Conservation (phyloP, 2,113 vertebrate species). For the human (Homo sapiens) region DNA sequence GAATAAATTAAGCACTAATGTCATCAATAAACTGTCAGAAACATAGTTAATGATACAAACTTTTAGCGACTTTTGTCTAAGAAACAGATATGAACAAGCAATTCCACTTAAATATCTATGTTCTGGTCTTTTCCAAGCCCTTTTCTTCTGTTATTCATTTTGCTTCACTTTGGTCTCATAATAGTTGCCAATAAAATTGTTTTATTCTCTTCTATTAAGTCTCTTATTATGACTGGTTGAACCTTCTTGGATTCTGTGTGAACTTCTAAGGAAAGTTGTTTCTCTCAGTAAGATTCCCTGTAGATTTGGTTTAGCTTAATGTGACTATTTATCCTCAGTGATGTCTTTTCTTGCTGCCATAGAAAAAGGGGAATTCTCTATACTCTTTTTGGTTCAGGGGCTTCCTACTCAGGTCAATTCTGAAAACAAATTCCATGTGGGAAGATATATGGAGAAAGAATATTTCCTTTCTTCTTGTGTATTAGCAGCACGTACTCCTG, state of each 20-base stretch:
- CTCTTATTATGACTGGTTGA: neutral
- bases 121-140: neutral
- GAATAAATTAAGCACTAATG: neutral
- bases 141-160: neutral
- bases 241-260: neutral
- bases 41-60: neutral
- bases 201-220: neutral
- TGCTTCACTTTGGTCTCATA: neutral
- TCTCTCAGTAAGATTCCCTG: neutral
- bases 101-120: neutral
- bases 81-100: neutral
- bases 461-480: neutral
- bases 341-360: neutral
- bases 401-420: neutral
- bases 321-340: neutral
- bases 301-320: neutral
- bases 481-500: rapidly evolving
- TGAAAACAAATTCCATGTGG: neutral
- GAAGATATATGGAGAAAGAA: neutral
- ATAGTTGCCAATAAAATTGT: neutral
- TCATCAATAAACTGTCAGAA: neutral
- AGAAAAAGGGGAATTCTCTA: neutral
- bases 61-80: neutral
- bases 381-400: rapidly evolving
- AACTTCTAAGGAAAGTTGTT: neutral